Evolutionary conservation across 2,797 vertebrate genomes (phyloP).

Genomic region (Rhinoraja longicauda): DNA sequence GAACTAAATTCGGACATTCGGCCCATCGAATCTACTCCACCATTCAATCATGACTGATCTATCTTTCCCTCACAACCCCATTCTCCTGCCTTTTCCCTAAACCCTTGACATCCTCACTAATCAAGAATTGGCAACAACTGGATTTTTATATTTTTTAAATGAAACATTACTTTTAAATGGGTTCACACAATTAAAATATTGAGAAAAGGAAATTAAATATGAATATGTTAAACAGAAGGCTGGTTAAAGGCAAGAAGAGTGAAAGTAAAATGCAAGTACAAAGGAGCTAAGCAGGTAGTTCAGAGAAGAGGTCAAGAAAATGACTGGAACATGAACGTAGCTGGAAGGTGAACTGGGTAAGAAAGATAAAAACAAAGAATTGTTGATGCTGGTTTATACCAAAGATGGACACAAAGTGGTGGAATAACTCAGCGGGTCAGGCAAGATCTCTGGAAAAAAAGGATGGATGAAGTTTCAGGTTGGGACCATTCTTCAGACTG

Average conservation of each 20-base stretch:
- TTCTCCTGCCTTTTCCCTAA: too few species aligned
- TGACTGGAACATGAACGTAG: background rate
- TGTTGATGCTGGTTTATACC: too few species aligned
- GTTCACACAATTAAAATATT: conserved; percentile 39
- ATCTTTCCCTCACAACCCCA: too few species aligned
- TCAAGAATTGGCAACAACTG: conserved; percentile 46
- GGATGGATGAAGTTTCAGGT: too few species aligned
- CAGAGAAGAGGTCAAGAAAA: background rate
- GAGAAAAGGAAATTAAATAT: conserved; percentile 38
- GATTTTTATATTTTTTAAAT: conserved; percentile 54
- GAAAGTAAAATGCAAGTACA: background rate
- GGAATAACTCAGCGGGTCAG: too few species aligned
- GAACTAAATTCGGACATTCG: too few species aligned
- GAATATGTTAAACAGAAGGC: conserved; percentile 25
- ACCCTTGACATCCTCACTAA: too few species aligned
- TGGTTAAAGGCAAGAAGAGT: conserved; percentile 43
- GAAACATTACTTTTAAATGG: conserved; percentile 49
- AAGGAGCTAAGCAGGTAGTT: background rate
- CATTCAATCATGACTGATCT: too few species aligned
- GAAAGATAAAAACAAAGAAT: background rate
- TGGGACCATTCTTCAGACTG: too few species aligned
- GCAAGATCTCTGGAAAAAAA: too few species aligned
- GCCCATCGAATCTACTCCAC: too few species aligned
- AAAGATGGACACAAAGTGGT: too few species aligned
- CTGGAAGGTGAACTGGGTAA: background rate